Evolutionary conservation across 2,888 invertebrate species (phyloP).

Genomic region (Anticlea derivata): DNA sequence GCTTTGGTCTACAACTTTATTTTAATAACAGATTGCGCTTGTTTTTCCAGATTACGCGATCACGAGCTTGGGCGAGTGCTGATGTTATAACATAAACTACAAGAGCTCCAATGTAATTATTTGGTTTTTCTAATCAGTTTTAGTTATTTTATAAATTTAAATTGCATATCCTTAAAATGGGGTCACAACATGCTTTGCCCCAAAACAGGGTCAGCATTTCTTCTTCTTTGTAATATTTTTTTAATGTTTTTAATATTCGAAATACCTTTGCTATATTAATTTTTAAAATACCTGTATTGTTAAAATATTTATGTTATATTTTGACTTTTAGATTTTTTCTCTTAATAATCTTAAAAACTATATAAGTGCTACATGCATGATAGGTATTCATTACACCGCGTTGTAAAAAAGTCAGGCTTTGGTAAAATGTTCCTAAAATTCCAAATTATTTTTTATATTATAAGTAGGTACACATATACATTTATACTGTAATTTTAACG

Average conservation of each 20-base stretch:
- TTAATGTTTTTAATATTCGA: too few species aligned
- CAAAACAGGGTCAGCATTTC: too few species aligned
- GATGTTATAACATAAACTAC: constrained; percentile 39
- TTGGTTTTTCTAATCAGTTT: constrained; percentile 23
- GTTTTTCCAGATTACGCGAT: constrained; percentile 82
- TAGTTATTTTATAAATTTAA: constrained; percentile 9
- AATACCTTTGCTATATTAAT: too few species aligned
- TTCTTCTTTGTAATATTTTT: too few species aligned
- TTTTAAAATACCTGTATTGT: too few species aligned
- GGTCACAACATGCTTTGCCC: not conserved
- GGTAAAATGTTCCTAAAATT: constrained; percentile 55
- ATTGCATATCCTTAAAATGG: not conserved
- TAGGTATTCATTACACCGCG: not conserved
- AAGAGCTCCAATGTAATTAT: constrained; percentile 19
- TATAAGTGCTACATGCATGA: constrained; percentile 3
- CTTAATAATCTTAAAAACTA: not conserved
- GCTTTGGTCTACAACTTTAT: too few species aligned
- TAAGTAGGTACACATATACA: too few species aligned
- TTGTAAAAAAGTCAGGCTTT: constrained; percentile 38
- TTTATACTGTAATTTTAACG: constrained; percentile 44
- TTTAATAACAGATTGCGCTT: not conserved
- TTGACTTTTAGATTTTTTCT: not conserved
- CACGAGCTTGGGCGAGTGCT: constrained; percentile 83
- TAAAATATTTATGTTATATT: too few species aligned
- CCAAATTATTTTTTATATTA: constrained; percentile 40